These are phyloP conservation scores for Drosophila hamatofila DNA, from an alignment of 2,888 invertebrate species.

Conservation along the genomic window DNA sequence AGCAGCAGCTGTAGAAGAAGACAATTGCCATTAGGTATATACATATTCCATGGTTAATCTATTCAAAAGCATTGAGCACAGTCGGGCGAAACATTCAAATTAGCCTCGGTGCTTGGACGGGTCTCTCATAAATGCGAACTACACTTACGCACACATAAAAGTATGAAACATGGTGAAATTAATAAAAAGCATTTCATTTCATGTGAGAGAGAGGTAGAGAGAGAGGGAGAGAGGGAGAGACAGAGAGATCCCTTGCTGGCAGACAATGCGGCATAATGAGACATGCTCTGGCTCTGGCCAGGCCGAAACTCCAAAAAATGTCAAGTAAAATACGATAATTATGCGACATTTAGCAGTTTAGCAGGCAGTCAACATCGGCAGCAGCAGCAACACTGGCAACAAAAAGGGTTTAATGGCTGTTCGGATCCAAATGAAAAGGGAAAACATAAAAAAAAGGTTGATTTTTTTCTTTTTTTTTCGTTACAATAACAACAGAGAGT, in stretches of 20 bases:
- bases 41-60: conserved; percentile 38
- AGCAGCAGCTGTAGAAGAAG: neutral
- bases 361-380: conserved; percentile 65
- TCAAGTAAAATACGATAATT: conserved; percentile 78
- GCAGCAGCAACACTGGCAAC: neutral
- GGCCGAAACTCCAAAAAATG: conserved; percentile 32
- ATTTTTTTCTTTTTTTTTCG: conserved; percentile 43
- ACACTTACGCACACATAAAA: conserved; percentile 20
- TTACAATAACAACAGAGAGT: conserved; percentile 18
- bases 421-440: conserved; percentile 40
- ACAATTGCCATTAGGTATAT: conserved; percentile 22
- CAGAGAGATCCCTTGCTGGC: conserved; percentile 25
- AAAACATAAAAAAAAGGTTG: conserved; percentile 55
- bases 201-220: conserved; percentile 30
- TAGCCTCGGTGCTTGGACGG: conserved; percentile 20
- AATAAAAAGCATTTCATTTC: conserved; percentile 76
- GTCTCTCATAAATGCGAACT: conserved; percentile 2
- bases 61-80: conserved; percentile 57
- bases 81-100: conserved; percentile 42
- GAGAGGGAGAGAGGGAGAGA: neutral
- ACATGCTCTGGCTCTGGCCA: conserved; percentile 37
- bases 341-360: conserved; percentile 81
- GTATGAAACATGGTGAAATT: conserved; percentile 67
- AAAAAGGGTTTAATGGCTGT: conserved; percentile 67
- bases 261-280: conserved; percentile 73